Evolutionary conservation across 2,888 invertebrate species (phyloP).

Genomic region (Hirtodrosophila trivittata): DNA sequence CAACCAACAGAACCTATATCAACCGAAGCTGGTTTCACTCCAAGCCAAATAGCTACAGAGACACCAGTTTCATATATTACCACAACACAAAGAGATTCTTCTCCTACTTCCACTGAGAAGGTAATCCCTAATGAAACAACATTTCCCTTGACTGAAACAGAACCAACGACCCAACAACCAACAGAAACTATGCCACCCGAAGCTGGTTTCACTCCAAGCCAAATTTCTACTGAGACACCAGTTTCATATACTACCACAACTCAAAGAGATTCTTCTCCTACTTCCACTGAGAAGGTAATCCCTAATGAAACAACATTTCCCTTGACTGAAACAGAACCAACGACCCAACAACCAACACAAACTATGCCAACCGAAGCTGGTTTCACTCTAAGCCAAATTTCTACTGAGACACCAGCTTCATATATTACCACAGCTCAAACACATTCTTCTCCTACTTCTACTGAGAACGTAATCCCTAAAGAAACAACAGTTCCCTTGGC

Average conservation of each 20-base stretch:
- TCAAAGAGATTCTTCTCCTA: neutral
- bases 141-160: no score
- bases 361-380: neutral
- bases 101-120: neutral
- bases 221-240: neutral
- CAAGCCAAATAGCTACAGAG: no score
- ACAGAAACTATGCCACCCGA: neutral
- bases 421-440: no score
- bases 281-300: no score
- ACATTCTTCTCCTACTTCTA: no score
- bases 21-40: no score
- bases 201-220: neutral
- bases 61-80: neutral
- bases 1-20: no score
- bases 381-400: no score
- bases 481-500: neutral
- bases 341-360: neutral
- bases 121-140: no score
- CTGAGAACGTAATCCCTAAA: constrained; percentile 2
- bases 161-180: neutral
- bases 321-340: constrained; percentile 1
- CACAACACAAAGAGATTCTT: constrained; percentile 2
- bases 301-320: neutral
- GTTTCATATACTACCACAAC: no score
- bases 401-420: no score